Evolutionary conservation across 64 coral and sea anemone genomes (phyloP), one percentile per base, ranked within the genome.

Genomic region (Stichodactyla mertensii): DNA sequence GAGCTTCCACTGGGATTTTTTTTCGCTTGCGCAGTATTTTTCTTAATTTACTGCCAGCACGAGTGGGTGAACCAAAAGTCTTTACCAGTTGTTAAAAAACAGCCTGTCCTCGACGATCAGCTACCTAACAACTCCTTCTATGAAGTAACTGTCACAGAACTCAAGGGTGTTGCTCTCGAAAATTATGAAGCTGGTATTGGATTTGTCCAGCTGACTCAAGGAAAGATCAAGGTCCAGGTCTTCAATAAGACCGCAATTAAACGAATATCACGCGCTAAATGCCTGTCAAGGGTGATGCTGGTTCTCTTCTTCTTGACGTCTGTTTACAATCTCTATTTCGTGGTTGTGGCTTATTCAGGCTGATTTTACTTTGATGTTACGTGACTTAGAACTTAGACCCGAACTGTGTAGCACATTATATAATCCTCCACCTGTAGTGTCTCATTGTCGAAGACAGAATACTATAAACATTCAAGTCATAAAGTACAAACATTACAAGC

Each of bases 141-240:
- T 69, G 83, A 85, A 24, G 83, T 95, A 59, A 95, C 93, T 19
- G 60, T 95, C 27, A 79, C 57, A 20, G 89, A 95, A 24, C 74
- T 95, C 18, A 80, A 66, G 4, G 89, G 89, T 18, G 36, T 95
- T 15, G 89, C 86, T 52, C 71, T 95, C 14, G 57, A 84, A 7
- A 95, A 95, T 61, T 95, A 91, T 53, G 55, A 82, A 7, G 59
- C 86, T 83, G 93, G 93, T 3, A 22, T 89, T 36, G 93, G 89
- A 11, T 95, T 82, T 16, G 51, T 95, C 18, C 7, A 82, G 52
- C 11, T 92, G 54, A 77, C 24, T 23, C 71, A 81, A 4, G 93
- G 93, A 86, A 82, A 77, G 61, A 88, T 95, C 51, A 16, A 82
- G 18, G 89, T 92, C 71, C 89, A 95, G 83, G 94, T 90, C 7